Percentiles rank a stretch among this genome's conserved stretches.
Conservation (phyloP, 2,888 invertebrate species). For the Quadriops clusia region DNA sequence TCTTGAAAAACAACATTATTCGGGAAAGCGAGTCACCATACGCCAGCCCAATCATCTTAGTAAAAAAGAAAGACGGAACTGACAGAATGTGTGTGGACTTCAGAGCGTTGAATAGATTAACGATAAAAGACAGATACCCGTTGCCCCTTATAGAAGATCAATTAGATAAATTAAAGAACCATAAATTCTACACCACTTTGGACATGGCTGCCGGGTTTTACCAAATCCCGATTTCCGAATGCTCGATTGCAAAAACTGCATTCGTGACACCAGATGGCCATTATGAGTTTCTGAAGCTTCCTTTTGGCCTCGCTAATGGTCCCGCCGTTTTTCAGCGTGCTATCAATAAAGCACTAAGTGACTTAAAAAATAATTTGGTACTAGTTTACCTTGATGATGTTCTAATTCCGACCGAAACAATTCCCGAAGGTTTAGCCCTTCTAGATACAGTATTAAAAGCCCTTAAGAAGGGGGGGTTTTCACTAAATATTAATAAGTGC, state of each 20-base stretch:
- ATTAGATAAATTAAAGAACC: conserved; percentile 1
- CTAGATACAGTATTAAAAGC: conserved; percentile 7
- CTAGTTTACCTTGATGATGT: conserved; percentile 13
- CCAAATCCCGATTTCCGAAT: conserved; percentile 2
- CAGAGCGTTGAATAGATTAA: conserved; percentile 7
- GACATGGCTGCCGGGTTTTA: conserved; percentile 7
- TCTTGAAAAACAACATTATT: background rate
- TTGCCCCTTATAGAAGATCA: conserved; percentile 8
- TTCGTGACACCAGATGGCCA: conserved; percentile 11
- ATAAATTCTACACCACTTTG: conserved; percentile 3
- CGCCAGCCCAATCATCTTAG: conserved; percentile 7
- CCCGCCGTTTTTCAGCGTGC: conserved; percentile 12
- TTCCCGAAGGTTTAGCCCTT: conserved; percentile 4
- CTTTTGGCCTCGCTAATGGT: conserved; percentile 12
- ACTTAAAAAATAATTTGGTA: conserved; percentile 3
- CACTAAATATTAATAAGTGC: conserved; percentile 16
- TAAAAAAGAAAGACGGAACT: conserved; percentile 4
- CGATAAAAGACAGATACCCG: conserved; percentile 7
- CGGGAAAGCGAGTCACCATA: conserved; percentile 4
- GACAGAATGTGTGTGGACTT: conserved; percentile 5
- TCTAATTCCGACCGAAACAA: conserved; percentile 5
- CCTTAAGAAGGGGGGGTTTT: conserved; percentile 6
- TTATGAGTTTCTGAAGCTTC: conserved; percentile 11
- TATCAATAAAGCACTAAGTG: conserved; percentile 11
- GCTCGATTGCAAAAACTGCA: conserved; percentile 7